phyloP scores from a whole-genome alignment of 1,140 invertebrate genomes.

The Bombyx mandarina region DNA sequence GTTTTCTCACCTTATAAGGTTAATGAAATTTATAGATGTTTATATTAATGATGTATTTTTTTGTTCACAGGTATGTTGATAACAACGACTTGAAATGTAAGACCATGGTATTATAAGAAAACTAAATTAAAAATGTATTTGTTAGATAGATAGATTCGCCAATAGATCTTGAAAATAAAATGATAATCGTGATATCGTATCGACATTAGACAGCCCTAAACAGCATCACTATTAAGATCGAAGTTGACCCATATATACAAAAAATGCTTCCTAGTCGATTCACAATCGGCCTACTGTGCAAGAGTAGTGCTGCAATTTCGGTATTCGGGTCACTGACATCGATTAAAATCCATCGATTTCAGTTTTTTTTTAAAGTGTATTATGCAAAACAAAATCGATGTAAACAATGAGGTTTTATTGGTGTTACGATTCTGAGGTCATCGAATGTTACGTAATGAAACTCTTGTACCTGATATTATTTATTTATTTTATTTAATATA shows the following conservation, averaged over 20 bases:
- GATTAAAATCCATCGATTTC: slow-evolving; percentile 1
- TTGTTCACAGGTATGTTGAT: slow-evolving; percentile 14
- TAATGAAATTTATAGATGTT: too few relatives aligned
- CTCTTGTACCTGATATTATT: too few relatives aligned
- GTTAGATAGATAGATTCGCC: too few relatives aligned
- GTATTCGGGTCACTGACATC: slow-evolving; percentile 57
- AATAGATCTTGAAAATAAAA: too few relatives aligned
- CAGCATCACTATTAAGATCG: slow-evolving; percentile 32
- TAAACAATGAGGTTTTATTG: slow-evolving; percentile 1
- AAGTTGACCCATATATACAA: slow-evolving; percentile 52
- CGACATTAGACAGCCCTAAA: too few relatives aligned
- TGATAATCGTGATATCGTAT: too few relatives aligned
- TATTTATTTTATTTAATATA: too few relatives aligned
- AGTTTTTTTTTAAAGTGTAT: neutral
- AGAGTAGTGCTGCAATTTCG: slow-evolving; percentile 26
- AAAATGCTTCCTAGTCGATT: slow-evolving; percentile 54
- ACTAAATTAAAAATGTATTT: too few relatives aligned
- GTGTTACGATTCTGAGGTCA: neutral
- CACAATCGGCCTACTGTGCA: slow-evolving; percentile 51
- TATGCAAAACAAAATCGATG: neutral
- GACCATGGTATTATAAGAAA: neutral
- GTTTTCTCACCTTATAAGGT: too few relatives aligned
- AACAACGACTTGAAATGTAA: neutral
- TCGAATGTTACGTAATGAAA: too few relatives aligned
- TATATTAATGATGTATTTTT: slow-evolving; percentile 5